Evolutionary conservation across 2,113 vertebrate genomes (phyloP).

Genomic region (Sakesphorus luctuosus): DNA sequence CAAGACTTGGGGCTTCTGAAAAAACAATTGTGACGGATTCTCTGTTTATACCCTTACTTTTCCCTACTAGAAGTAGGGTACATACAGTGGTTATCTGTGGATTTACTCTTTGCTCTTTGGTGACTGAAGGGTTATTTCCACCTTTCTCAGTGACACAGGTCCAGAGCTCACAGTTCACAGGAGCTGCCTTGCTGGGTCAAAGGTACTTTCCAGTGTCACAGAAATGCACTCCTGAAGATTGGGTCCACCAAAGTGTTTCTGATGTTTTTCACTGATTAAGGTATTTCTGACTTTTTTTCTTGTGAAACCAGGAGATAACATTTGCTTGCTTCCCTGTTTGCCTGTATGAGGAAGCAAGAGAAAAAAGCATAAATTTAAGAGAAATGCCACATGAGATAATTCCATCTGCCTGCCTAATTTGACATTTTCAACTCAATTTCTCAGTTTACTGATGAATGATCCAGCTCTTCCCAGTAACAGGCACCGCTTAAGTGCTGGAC

Average conservation of each 20-base stretch:
- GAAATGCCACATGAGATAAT: neutral
- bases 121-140: neutral
- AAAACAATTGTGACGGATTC: neutral
- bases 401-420: neutral
- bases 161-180: neutral
- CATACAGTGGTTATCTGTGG: neutral
- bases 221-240: neutral
- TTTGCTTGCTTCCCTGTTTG: neutral
- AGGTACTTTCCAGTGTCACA: neutral
- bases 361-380: neutral
- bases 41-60: neutral
- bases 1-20: neutral
- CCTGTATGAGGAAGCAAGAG: slow-evolving; percentile 14
- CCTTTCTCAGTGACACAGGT: neutral
- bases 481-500: neutral
- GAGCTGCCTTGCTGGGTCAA: neutral
- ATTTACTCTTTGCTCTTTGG: neutral
- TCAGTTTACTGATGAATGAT: neutral
- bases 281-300: neutral
- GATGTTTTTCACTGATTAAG: neutral
- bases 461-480: neutral
- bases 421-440: neutral
- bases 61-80: neutral
- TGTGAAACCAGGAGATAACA: neutral
- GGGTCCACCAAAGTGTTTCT: neutral